Base-by-base conservation (phyloP, 1,140 invertebrate species). In the Drosophila grimshawi region DNA sequence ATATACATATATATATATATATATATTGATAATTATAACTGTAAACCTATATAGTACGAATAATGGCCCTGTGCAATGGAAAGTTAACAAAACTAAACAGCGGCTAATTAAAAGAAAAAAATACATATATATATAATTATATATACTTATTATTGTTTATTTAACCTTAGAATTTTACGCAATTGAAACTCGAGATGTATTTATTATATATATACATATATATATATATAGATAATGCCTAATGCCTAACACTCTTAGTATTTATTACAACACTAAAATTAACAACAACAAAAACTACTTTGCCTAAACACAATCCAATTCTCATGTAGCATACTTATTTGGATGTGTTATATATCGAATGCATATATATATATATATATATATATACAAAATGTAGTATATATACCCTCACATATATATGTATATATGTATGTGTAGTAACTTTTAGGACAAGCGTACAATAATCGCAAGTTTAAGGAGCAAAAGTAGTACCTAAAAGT, bases 401-500 rank as follows among this genome's bases (percentile, higher is more conserved):
- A 78, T 45, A 52, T 55, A 51, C 39, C 39, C 19, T 55, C 19
- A 19, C 19, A 60, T 65, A 72, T 37, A 62, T 37, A 76, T 64
- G 8, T 35, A 46, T 52, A 75, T 59, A 57, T 62, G 37, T 71
- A 48, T 65, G 55, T 41, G 32, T 79, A 62, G 41, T 62, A 71
- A 56, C 3, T 43, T 48, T 62, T 80, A 83, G 76, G 83, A 88
- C 83, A 80, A 88, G 80, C 85, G 83, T 88, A 88, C 83, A 88
- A 88, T 88, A 88, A 88, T 89, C 85, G 77, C 80, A 88, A 88
- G 76, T 68, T 68, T 81, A 82, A 80, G 83, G 83, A 88, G 73
- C 80, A 43, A 43, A 88, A 88, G 60, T 88, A 88, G 85, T 80
- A 88, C 85, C 85, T 88, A 86, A 11, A 62, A 88, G 85, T 88